Conservation (phyloP, 2,888 invertebrate species). For the Mechanitis mazaeus region DNA sequence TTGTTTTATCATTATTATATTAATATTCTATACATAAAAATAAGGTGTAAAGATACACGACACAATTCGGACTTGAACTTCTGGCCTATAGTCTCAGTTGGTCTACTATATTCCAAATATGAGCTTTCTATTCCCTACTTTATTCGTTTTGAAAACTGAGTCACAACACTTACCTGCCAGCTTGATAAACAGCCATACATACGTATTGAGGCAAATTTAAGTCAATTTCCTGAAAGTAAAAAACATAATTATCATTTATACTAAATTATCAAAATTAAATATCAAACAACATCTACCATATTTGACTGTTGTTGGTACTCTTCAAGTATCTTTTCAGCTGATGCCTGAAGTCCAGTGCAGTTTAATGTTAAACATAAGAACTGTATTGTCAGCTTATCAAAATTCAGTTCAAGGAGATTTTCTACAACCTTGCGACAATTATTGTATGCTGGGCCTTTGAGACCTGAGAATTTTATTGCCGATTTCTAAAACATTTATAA, state of each 20-base stretch:
- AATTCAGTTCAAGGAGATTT: slow-evolving; percentile 77
- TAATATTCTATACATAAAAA: background rate
- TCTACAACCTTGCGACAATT: slow-evolving; percentile 76
- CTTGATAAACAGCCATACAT: slow-evolving; percentile 79
- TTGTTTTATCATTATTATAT: background rate
- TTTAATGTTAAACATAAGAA: slow-evolving; percentile 77
- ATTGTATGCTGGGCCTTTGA: slow-evolving; percentile 73
- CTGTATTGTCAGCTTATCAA: slow-evolving; percentile 66
- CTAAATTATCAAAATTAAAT: background rate
- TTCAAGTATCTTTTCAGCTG: slow-evolving; percentile 73
- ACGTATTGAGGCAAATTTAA: slow-evolving; percentile 79
- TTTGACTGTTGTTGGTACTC: slow-evolving; percentile 68
- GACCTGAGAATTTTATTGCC: slow-evolving; percentile 75
- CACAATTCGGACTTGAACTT: no score
- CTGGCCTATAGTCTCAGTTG: no score
- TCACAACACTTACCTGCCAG: slow-evolving; percentile 70
- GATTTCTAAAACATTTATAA: slow-evolving; percentile 63
- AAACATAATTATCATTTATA: background rate
- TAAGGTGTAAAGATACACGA: background rate
- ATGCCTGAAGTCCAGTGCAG: slow-evolving; percentile 59
- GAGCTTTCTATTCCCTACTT: no score
- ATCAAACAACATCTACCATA: slow-evolving; percentile 40
- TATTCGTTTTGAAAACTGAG: no score
- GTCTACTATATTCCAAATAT: no score
- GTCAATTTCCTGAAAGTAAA: slow-evolving; percentile 64